Evolutionary conservation across 2,888 invertebrate species (phyloP).

Genomic region (Sabatieria punctata): DNA sequence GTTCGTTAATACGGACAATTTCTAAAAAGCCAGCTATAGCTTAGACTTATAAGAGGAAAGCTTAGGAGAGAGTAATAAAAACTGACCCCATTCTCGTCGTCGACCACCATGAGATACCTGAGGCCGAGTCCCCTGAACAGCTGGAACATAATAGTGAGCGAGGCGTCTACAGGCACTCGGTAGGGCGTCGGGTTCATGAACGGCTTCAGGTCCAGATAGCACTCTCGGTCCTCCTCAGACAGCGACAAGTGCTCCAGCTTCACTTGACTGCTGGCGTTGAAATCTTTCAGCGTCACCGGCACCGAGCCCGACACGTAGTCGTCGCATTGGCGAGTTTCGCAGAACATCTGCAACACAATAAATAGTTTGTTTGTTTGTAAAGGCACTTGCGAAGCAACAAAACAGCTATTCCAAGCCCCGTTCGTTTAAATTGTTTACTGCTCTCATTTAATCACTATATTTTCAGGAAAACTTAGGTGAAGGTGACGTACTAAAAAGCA

Average conservation of each 20-base stretch:
- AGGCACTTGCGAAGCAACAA: too few relatives aligned
- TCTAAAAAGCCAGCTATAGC: not conserved
- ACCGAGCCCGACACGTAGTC: conserved; percentile 42
- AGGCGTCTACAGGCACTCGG: conserved; percentile 24
- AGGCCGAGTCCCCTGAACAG: conserved; percentile 86
- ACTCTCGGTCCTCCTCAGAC: conserved; percentile 52
- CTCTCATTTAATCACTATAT: too few relatives aligned
- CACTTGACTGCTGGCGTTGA: conserved; percentile 59
- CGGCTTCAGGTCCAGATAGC: conserved; percentile 66
- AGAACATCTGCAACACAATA: conserved; percentile 48
- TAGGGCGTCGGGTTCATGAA: conserved; percentile 93
- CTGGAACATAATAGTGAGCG: conserved; percentile 66
- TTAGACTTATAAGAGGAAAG: too few relatives aligned
- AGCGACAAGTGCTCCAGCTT: conserved; percentile 13
- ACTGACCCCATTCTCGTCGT: conserved; percentile 67
- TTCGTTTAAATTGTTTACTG: too few relatives aligned
- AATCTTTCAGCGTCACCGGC: conserved; percentile 46
- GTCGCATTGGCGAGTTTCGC: conserved; percentile 48
- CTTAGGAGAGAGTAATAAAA: too few relatives aligned
- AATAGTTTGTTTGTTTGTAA: too few relatives aligned
- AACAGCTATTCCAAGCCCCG: too few relatives aligned
- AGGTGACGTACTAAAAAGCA: too few relatives aligned
- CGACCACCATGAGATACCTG: conserved; percentile 75
- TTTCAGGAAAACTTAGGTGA: too few relatives aligned
- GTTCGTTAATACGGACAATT: conserved; percentile 1